Conservation (phyloP, 2,888 invertebrate genomes). For the Odontomyia ornata region DNA sequence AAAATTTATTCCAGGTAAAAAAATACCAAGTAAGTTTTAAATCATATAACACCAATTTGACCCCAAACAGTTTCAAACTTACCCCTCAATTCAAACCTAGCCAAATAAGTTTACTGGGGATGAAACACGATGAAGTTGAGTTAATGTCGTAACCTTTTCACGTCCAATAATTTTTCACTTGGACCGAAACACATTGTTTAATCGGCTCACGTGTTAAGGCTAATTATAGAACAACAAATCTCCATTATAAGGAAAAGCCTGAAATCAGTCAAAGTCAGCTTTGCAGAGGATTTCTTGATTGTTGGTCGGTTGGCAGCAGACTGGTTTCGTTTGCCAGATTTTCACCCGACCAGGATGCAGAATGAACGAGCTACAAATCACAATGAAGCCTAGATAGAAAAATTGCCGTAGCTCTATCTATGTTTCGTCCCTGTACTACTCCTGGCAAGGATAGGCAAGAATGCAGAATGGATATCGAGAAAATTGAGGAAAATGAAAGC, state of each 20-base stretch:
- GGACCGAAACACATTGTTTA: slow-evolving; percentile 16
- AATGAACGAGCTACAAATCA: slow-evolving; percentile 9
- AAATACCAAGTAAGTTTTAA: too few relatives aligned
- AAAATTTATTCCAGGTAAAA: too few relatives aligned
- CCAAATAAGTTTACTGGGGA: too few relatives aligned
- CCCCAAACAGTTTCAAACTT: too few relatives aligned
- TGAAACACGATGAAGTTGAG: background rate
- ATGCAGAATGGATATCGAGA: background rate
- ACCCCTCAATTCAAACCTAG: too few relatives aligned
- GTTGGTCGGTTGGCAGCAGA: slow-evolving; percentile 4
- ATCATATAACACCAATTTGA: too few relatives aligned
- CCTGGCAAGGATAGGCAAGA: background rate
- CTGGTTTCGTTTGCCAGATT: background rate
- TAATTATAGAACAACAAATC: slow-evolving; percentile 43
- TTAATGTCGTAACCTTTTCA: slow-evolving; percentile 30
- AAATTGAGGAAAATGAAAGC: slow-evolving; percentile 21
- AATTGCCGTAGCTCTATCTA: background rate
- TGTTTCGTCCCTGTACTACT: too few relatives aligned
- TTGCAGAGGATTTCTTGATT: slow-evolving; percentile 26
- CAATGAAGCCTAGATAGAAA: background rate
- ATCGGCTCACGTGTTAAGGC: slow-evolving; percentile 38
- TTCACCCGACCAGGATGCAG: background rate
- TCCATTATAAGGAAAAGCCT: slow-evolving; percentile 34
- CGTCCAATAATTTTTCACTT: slow-evolving; percentile 34
- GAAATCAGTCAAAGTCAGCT: slow-evolving; percentile 42